phyloP scores from a whole-genome alignment of 2,888 invertebrate genomes.

The Dascillus cervinus region DNA sequence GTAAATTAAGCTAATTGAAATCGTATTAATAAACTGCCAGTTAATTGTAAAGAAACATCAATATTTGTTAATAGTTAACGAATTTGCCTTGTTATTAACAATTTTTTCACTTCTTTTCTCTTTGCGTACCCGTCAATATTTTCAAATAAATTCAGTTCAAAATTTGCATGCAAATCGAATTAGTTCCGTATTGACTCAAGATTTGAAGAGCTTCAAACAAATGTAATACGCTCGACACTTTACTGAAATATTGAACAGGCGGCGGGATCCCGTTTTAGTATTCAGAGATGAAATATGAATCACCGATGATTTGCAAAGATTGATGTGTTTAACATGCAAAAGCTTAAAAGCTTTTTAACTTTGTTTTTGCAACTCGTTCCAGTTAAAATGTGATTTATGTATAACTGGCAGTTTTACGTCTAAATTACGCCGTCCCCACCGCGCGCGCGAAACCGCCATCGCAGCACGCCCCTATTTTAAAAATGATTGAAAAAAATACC shows the following conservation, averaged over 20 bases:
- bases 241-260: constrained; percentile 18
- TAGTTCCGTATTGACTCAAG: constrained; percentile 36
- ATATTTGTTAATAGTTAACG: too few relatives aligned
- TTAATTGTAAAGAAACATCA: too few relatives aligned
- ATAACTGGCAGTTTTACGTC: background rate
- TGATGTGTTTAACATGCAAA: constrained; percentile 17
- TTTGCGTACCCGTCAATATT: constrained; percentile 15
- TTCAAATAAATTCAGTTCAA: constrained; percentile 19
- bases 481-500: constrained; percentile 21
- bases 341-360: constrained; percentile 8
- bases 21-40: too few relatives aligned
- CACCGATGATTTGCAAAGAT: constrained; percentile 25
- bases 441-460: constrained; percentile 11
- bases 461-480: constrained; percentile 16
- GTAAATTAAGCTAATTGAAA: too few relatives aligned
- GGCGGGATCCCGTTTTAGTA: constrained; percentile 19
- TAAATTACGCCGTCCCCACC: background rate
- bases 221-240: constrained; percentile 23
- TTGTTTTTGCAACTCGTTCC: background rate
- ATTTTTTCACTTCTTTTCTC: too few relatives aligned
- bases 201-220: constrained; percentile 20
- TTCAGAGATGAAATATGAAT: constrained; percentile 27
- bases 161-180: constrained; percentile 41
- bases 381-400: background rate
- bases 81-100: too few relatives aligned